These are phyloP conservation scores for Ciconia stormi DNA, from an alignment of 2,113 vertebrate genomes.

Conservation along the genomic window DNA sequence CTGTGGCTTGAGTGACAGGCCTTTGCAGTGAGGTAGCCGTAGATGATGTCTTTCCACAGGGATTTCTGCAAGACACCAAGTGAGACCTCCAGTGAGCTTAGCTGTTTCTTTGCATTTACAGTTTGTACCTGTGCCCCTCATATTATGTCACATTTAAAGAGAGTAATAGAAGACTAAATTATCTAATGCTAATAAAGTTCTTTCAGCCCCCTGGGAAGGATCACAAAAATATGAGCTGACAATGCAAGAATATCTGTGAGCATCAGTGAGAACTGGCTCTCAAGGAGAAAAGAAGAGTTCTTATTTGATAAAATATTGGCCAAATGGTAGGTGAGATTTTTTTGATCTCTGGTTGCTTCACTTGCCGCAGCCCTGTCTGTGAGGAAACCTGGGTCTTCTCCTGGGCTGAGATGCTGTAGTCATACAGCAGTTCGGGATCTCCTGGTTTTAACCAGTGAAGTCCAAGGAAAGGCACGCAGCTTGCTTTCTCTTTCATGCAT, in stretches of 20 bases:
- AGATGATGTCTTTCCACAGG: neutral
- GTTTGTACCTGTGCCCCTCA: neutral
- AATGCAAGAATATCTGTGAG: neutral
- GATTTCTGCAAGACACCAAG: neutral
- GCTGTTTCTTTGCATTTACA: neutral
- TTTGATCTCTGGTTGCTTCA: neutral
- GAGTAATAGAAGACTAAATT: neutral
- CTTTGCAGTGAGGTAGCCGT: neutral
- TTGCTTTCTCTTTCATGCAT: neutral
- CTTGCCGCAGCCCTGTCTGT: neutral
- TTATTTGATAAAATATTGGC: neutral
- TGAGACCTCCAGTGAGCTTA: neutral
- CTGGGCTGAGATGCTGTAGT: neutral
- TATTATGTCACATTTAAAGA: neutral
- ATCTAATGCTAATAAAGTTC: neutral
- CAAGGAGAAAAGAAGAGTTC: neutral
- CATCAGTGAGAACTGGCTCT: neutral
- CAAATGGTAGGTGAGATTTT: neutral
- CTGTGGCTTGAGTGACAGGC: rapidly evolving
- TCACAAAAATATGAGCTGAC: neutral
- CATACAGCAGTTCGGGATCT: neutral
- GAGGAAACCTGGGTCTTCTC: neutral
- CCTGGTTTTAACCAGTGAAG: neutral
- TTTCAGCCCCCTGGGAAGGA: neutral
- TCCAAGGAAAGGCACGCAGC: neutral